A percentile compares a stretch with the other conserved stretches of the same genome.
Evolutionary conservation across 2,797 vertebrate genomes (phyloP).

Genomic region (Cyprinella venusta): DNA sequence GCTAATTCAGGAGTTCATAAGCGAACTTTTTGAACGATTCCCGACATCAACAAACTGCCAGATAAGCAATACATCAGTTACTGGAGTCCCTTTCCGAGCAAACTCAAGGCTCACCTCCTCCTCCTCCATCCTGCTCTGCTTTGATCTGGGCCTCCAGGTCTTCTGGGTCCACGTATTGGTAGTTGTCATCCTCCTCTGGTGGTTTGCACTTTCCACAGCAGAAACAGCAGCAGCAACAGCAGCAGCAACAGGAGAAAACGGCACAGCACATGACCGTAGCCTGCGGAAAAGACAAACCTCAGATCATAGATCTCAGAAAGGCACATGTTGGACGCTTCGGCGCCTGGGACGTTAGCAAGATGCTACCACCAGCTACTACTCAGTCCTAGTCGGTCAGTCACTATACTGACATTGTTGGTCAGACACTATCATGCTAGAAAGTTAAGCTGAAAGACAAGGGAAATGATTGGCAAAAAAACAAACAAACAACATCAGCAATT

Average conservation of each 20-base stretch:
- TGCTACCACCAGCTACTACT: background rate
- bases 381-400: too few species aligned
- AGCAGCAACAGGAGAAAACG: slow-evolving; percentile 86
- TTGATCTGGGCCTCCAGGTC: slow-evolving; percentile 88
- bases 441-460: background rate
- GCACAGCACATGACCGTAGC: slow-evolving; percentile 82
- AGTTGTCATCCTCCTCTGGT: slow-evolving; percentile 80
- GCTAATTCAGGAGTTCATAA: background rate
- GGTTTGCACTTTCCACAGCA: slow-evolving; percentile 88
- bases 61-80: background rate
- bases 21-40: background rate
- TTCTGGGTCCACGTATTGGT: slow-evolving; percentile 83
- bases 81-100: background rate
- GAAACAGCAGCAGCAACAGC: slow-evolving; percentile 91
- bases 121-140: slow-evolving; percentile 75
- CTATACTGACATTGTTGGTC: background rate
- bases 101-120: slow-evolving; percentile 60
- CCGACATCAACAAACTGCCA: background rate
- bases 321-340: background rate
- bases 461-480: background rate
- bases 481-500: background rate
- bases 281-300: slow-evolving; percentile 67
- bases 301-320: slow-evolving; percentile 9
- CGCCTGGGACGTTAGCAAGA: background rate
- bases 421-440: background rate